Evolutionary conservation across 2,113 vertebrate species (phyloP), one percentile per base, ranked within the genome.

Genomic region (Cichladusa arquata): DNA sequence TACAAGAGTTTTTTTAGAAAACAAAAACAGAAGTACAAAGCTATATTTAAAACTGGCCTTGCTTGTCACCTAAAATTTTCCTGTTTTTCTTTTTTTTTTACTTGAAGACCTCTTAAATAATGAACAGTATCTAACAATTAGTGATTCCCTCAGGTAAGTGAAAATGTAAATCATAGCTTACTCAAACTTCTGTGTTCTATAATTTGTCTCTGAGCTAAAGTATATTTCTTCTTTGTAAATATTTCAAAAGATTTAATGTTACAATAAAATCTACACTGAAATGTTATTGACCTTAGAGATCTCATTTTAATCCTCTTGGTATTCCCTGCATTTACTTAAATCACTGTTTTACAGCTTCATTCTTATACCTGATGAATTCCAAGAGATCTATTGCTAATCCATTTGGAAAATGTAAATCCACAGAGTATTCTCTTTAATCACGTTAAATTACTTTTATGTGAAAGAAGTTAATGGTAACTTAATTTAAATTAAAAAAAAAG

Each of bases 331-430:
- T 97, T 97, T 97, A 94, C 84, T 95, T 97, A 92, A 88, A 64
- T 90, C 96, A 88, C 73, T 94, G 23, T 93, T 98, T 97, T 94
- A 94, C 62, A 95, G 81, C 61, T 85, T 77, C 77, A 90, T 89
- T 69, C 67, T 95, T 80, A 82, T 34, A 92, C 50, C 58, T 97
- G 95, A 97, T 92, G 95, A 95, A 95, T 94, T 92, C 65, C 53
- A 58, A 95, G 76, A 97, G 92, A 84, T 81, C 66, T 82, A 86
- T 76, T 94, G 48, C 91, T 86, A 95, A 96, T 93, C 95, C 56
- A 88, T 88, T 97, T 91, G 74, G 86, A 97, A 97, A 95, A 97
- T 89, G 44, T 93, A 97, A 97, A 97, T 92, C 73, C 89, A 90
- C 25, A 86, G 91, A 93, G 51, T 29, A 85, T 93, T 92, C 65